Evolutionary conservation across 2,113 vertebrate genomes (phyloP), one percentile per base, ranked within the genome.

Genomic region (Benthochromis sp.): DNA sequence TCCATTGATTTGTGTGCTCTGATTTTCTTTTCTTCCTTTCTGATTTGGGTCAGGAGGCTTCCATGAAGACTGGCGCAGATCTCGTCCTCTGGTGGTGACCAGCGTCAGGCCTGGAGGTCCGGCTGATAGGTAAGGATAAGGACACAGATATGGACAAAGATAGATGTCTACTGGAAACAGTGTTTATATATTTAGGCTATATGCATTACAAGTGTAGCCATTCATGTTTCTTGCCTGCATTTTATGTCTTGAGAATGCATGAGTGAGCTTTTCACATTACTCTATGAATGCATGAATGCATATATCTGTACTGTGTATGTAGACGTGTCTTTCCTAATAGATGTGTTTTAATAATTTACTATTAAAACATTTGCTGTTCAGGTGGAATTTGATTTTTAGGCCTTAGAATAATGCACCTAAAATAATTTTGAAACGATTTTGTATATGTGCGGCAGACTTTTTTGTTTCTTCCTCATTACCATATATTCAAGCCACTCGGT

Each of bases 31-130:
- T 47, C 3, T 95, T 96, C 19, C 21, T 0, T 69, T 19, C 8
- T 24, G 31, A 12, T 61, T 52, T 12, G 31, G 8, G 34, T 21
- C 50, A 99, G 99, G 99, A 80, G 98, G 98, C 57, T 98, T 98
- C 86, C 98, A 99, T 9, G 98, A 99, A 95, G 98, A 99, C 79
- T 97, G 97, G 97, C 97, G 97, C 90, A 98, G 98, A 94, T 98
- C 98, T 86, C 97, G 98, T 83, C 97, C 98, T 0, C 95, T 99
- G 40, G 97, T 99, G 88, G 96, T 99, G 69, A 99, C 98, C 53
- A 97, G 97, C 0, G 97, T 99, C 88, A 96, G 99, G 89, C 97
- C 98, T 0, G 98, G 98, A 1, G 98, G 98, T 84, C 98, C 98
- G 1, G 98, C 99, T 17, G 99, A 99, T 97, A 98, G 99, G 99